Evolutionary conservation across 2,797 vertebrate species (phyloP), one percentile per base, ranked within the genome.

Genomic region (Cottoperca gobio): DNA sequence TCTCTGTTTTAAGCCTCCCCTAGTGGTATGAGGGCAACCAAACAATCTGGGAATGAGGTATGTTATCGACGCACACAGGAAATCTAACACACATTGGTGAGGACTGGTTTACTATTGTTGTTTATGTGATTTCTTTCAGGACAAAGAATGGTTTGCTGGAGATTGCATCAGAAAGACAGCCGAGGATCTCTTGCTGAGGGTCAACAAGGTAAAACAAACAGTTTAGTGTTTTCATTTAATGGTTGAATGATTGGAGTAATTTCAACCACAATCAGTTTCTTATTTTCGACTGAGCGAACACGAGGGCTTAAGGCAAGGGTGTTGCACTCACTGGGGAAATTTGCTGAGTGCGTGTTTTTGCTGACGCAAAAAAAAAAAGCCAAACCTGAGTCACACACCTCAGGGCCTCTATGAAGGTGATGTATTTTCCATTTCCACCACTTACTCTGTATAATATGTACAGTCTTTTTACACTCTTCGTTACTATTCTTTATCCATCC

Each of bases 91-190:
- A 23, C 8, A 8, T 26, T 31, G 14, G 10, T 23, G 53, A 39
- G 4, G 8, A 26, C 3, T 28, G 21, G 3, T 39, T 78, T 12
- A 16, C 10, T 61, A 9, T 40, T 19, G 16, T 2, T 69, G 19
- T 66, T 31, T 23, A 28, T 64, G 33, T 52, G 1, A 19, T 26
- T 5, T 83, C n/a, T n/a, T 74, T n/a, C 86, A 94, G 91, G 89
- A 74, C 64, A 92, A 76, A 82, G 91, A 93, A 9, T 96, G 94
- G 95, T 96, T 95, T 88, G 93, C 92, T 74, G 93, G 91, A 64
- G 77, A 88, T 52, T 96, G 93, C 83, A 92, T 85, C 76, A 92
- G 95, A 49, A 95, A 92, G 80, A 75, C 76, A 16, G 94, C 95
- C 0, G 94, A 95, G 70, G 93, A 92, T 2, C 81, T 90, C 14